Evolutionary conservation across 2,113 vertebrate genomes (phyloP).

Genomic region (Triplophysa tibetana): DNA sequence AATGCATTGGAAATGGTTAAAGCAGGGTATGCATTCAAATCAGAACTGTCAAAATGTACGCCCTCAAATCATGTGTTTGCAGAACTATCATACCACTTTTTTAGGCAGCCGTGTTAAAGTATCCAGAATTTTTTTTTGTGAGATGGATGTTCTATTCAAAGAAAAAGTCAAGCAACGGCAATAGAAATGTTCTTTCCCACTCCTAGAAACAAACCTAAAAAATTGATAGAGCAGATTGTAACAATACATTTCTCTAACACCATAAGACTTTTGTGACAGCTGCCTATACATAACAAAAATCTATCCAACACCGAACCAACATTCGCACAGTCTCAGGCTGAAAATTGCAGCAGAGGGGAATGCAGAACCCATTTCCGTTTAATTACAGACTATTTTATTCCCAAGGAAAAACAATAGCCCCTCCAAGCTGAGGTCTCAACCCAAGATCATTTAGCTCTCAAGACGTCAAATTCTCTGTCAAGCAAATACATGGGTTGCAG

Average conservation of each 20-base stretch:
- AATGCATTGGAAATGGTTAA: too few species aligned
- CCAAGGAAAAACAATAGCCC: slow-evolving; percentile 47
- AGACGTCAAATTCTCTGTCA: slow-evolving; percentile 28
- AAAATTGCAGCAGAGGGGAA: slow-evolving; percentile 21
- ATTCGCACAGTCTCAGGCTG: background rate
- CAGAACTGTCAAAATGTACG: too few species aligned
- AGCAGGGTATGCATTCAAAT: too few species aligned
- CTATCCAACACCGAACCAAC: background rate
- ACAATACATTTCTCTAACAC: slow-evolving; percentile 14
- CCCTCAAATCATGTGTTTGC: too few species aligned
- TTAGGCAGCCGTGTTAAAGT: background rate
- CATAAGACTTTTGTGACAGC: background rate
- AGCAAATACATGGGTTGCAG: slow-evolving; percentile 23
- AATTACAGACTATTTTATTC: slow-evolving; percentile 64
- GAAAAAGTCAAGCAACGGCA: background rate
- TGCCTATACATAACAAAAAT: background rate
- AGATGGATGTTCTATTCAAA: background rate
- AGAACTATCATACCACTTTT: too few species aligned
- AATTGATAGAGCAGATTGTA: background rate
- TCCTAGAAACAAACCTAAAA: background rate
- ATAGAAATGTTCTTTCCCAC: slow-evolving; percentile 5
- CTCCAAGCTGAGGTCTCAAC: slow-evolving; percentile 27
- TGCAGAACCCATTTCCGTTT: slow-evolving; percentile 53
- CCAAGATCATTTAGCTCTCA: slow-evolving; percentile 35
- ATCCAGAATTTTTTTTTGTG: background rate